Percentiles rank a stretch among this genome's conserved stretches.
phyloP scores from a whole-genome alignment of 2,797 vertebrate species.

The Phoxinus dragarum region DNA sequence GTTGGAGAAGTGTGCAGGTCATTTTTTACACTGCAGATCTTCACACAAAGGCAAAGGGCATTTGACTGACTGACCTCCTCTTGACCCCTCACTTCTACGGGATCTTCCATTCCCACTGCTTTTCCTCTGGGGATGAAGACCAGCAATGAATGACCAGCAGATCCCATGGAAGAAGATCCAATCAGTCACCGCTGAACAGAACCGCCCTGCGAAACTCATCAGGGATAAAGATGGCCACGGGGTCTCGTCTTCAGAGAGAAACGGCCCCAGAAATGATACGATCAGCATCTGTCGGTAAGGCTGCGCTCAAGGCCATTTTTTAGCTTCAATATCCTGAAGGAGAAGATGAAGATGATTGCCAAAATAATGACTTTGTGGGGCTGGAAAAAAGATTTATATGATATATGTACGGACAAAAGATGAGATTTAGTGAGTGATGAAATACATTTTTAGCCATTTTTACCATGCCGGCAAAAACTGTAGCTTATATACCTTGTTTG shows the following conservation, averaged over 20 bases:
- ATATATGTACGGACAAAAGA: slow-evolving; percentile 7
- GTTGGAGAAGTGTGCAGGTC: not conserved
- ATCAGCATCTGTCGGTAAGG: slow-evolving; percentile 24
- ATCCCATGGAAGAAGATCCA: not conserved
- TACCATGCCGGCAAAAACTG: not conserved
- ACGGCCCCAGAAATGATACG: slow-evolving; percentile 13
- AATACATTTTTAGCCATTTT: not conserved
- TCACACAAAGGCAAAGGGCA: not conserved
- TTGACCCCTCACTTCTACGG: slow-evolving; percentile 16
- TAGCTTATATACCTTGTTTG: not conserved
- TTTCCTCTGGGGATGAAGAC: slow-evolving; percentile 15
- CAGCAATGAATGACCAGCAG: slow-evolving; percentile 18
- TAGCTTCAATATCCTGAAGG: slow-evolving; percentile 36
- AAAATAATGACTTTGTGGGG: slow-evolving; percentile 26
- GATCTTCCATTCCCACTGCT: slow-evolving; percentile 8
- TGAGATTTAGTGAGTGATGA: slow-evolving; percentile 1
- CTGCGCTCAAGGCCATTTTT: slow-evolving; percentile 12
- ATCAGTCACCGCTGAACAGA: slow-evolving; percentile 31
- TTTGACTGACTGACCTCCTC: slow-evolving; percentile 17
- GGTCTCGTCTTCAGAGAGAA: slow-evolving; percentile 20
- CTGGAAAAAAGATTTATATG: slow-evolving; percentile 24
- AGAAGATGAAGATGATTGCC: slow-evolving; percentile 31
- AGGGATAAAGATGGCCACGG: slow-evolving; percentile 6
- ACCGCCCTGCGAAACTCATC: not conserved
- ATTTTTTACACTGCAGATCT: not conserved